These are phyloP conservation scores for Apamea monoglypha DNA, from an alignment of 2,888 invertebrate genomes.

Conservation along the genomic window DNA sequence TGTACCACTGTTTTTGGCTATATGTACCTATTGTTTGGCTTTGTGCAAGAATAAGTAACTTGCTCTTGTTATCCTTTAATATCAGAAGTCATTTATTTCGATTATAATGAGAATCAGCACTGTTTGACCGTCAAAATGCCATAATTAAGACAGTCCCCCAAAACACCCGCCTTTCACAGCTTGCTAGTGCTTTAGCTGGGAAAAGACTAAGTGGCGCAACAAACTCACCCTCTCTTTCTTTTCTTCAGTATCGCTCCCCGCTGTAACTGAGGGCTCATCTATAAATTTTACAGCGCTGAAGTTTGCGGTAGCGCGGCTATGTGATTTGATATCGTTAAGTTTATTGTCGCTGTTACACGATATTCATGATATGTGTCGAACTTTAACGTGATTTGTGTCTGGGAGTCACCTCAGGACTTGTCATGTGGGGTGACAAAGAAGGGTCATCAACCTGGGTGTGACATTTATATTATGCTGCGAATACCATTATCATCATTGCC, in stretches of 20 bases:
- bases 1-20: neutral
- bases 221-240: neutral
- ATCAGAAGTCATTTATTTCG: neutral
- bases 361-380: slow-evolving; percentile 59
- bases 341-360: slow-evolving; percentile 51
- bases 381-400: slow-evolving; percentile 60
- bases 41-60: neutral
- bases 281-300: slow-evolving; percentile 67
- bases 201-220: neutral
- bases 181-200: neutral
- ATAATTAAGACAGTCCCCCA: neutral
- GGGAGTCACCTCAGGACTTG: neutral
- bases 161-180: neutral
- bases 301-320: slow-evolving; percentile 55
- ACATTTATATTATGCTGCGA: neutral
- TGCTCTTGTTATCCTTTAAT: neutral
- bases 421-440: neutral
- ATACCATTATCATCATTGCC: neutral
- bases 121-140: neutral
- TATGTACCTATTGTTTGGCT: neutral
- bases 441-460: slow-evolving; percentile 16
- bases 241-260: slow-evolving; percentile 33
- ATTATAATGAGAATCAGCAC: neutral
- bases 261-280: slow-evolving; percentile 41
- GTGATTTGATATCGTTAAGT: slow-evolving; percentile 65